Evolutionary conservation across 1,140 invertebrate genomes (phyloP), one percentile per base, ranked within the genome.

Genomic region (Polyergus mexicanus): DNA sequence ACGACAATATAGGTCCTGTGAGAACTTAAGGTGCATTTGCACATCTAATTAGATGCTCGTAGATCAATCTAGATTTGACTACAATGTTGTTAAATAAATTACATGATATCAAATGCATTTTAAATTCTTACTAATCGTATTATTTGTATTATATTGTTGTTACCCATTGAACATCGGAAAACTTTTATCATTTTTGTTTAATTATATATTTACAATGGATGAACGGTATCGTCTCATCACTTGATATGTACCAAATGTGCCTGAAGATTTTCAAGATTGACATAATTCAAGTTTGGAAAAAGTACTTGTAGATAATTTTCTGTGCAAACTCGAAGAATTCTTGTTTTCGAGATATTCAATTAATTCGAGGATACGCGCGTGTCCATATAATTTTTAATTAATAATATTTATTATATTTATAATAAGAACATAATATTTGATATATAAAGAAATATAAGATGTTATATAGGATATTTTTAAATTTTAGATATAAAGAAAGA

Each of bases 381-480:
- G 41, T 32, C 3, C n/a, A 25, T 66, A 32, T 63, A 78, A 2
- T 25, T 74, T 60, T 74, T 60, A 83, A 58, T 80, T 69, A 54
- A 71, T 13, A 22, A 8, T 74, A 56, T 75, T 87, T 72, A 58
- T 84, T 87, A 71, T 28, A 28, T 2, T 62, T 62, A 62, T 4
- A 16, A 62, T 4, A 16, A 56, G 85, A 69, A 68, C 80, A 68
- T 60, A 84, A 75, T 41, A 56, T 68, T 72, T n/a, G 22, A 65
- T 65, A 75, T 28, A 86, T 66, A 68, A 62, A 66, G 56, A 86
- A n/a, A 80, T 77, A 38, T n/a, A 38, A 13, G 11, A 66, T 38
- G 25, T 28, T 66, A 66, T 41, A 41, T 38, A 66, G 11, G n/a
- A 41, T 38, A 66, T 66, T 41, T 66, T 66, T 25, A 22, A 66